These are phyloP conservation scores for Tragelaphus buxtoni DNA, from an alignment of 2,113 vertebrate species.

Conservation along the genomic window DNA sequence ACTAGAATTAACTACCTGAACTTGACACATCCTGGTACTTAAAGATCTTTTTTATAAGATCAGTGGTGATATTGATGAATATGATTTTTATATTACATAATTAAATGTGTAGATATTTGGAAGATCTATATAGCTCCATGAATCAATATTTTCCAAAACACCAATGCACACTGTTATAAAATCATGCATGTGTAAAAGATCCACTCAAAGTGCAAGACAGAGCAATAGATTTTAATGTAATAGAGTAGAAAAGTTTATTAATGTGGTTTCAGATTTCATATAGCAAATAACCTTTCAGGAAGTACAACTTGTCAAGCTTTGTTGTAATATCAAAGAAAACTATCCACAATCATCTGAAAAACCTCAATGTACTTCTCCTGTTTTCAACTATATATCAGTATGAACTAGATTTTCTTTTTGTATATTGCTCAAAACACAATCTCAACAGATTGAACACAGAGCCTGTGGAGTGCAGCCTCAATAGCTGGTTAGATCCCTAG, in stretches of 20 bases:
- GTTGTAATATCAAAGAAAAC: background rate
- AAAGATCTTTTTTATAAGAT: background rate
- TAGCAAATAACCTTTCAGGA: background rate
- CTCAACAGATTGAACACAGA: background rate
- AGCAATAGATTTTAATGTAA: background rate
- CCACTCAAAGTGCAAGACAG: background rate
- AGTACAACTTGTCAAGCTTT: background rate
- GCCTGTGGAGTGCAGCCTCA: background rate
- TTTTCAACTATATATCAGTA: background rate
- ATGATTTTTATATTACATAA: background rate
- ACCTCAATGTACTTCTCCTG: background rate
- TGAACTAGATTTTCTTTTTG: background rate
- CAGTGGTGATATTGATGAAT: background rate
- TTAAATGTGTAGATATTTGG: background rate
- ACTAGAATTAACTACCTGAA: background rate
- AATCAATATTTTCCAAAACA: background rate
- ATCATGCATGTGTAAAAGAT: background rate
- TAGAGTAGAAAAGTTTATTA: background rate
- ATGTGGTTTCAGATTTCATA: background rate
- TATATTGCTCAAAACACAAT: background rate
- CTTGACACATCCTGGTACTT: background rate
- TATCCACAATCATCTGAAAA: background rate
- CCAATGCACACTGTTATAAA: background rate
- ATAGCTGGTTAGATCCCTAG: background rate
- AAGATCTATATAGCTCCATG: background rate